Percentiles rank a stretch among this genome's conserved stretches.
Evolutionary conservation across 1,140 invertebrate genomes (phyloP).

Genomic region (Belonocnema kinseyi): DNA sequence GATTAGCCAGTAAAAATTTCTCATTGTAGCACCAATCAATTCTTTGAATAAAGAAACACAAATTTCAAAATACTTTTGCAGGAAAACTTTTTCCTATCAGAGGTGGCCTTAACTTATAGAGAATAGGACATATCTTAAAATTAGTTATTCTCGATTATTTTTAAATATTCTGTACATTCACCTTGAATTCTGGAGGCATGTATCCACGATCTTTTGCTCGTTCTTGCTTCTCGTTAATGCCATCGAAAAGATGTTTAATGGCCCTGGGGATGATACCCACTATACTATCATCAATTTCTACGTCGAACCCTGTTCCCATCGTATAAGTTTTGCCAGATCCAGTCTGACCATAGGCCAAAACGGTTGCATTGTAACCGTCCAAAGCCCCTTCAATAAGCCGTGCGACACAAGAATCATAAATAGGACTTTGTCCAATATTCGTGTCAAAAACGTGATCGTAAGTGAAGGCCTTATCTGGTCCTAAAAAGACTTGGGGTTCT

Average conservation of each 20-base stretch:
- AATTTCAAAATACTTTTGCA: no score
- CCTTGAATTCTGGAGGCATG: constrained; percentile 83
- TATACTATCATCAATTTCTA: constrained; percentile 79
- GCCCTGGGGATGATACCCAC: constrained; percentile 95
- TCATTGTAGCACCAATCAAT: no score
- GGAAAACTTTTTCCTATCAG: no score
- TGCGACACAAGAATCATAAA: constrained; percentile 92
- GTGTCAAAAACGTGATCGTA: constrained; percentile 97
- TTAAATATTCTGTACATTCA: constrained; percentile 29
- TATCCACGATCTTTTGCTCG: constrained; percentile 78
- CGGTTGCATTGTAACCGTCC: constrained; percentile 96
- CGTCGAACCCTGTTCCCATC: constrained; percentile 98
- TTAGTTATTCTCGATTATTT: no score
- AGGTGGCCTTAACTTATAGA: no score
- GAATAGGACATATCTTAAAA: no score
- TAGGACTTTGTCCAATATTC: constrained; percentile 83
- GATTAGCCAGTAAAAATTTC: no score
- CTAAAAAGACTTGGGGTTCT: constrained; percentile 94
- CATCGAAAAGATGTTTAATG: constrained; percentile 91
- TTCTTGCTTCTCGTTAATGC: constrained; percentile 83
- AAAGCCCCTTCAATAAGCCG: constrained; percentile 90
- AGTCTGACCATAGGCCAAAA: constrained; percentile 97
- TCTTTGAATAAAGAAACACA: no score
- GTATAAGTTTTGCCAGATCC: constrained; percentile 98
- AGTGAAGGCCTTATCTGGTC: constrained; percentile 96